A percentile compares a stretch with the other conserved stretches of the same genome.
phyloP scores from a whole-genome alignment of 2,113 vertebrate species.

The Equus quagga region DNA sequence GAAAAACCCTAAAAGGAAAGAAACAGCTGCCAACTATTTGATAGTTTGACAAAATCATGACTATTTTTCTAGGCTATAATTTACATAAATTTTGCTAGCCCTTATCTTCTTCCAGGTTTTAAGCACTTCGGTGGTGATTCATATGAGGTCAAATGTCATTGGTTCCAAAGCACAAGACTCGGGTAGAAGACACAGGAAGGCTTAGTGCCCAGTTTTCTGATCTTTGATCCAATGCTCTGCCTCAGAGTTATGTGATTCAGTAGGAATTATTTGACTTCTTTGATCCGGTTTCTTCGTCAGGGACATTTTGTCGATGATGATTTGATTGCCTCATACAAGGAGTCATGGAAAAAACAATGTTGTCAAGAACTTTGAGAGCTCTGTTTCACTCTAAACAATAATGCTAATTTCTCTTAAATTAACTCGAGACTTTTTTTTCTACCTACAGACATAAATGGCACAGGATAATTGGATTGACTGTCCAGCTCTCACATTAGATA shows the following conservation, averaged over 20 bases:
- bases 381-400: not conserved
- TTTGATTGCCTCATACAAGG: slow-evolving; percentile 2
- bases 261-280: slow-evolving; percentile 55
- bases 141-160: slow-evolving; percentile 47
- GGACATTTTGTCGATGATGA: slow-evolving; percentile 1
- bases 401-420: not conserved
- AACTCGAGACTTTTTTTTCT: not conserved
- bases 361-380: not conserved
- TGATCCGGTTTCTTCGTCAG: not conserved
- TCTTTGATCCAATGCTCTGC: slow-evolving; percentile 16
- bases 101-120: slow-evolving; percentile 69
- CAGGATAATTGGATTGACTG: not conserved
- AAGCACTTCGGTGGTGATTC: slow-evolving; percentile 60
- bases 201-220: not conserved
- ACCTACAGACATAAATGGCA: not conserved
- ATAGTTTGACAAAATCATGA: slow-evolving; percentile 6
- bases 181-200: slow-evolving; percentile 31
- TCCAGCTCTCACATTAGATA: not conserved
- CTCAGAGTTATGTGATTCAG: not conserved
- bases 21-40: slow-evolving; percentile 33
- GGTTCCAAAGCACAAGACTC: slow-evolving; percentile 62
- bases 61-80: slow-evolving; percentile 48
- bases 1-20: slow-evolving; percentile 56
- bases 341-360: not conserved
- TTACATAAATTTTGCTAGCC: slow-evolving; percentile 57